Conservation (phyloP, 2,888 invertebrate species). For the Volucella bombylans region DNA sequence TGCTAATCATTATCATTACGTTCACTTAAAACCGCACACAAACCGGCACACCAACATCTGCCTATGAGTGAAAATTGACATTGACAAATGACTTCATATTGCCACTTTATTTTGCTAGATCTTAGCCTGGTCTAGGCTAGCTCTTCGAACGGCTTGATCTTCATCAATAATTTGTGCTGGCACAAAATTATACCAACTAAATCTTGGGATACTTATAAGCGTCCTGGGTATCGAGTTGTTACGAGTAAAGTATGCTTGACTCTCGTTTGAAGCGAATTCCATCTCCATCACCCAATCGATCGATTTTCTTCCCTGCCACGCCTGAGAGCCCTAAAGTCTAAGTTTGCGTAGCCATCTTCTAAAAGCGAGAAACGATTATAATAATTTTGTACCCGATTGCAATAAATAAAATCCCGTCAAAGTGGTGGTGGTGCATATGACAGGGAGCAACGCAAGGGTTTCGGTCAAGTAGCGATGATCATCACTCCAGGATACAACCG, state of each 20-base stretch:
- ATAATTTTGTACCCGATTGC: conserved; percentile 73
- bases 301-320: conserved; percentile 70
- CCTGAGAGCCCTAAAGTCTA: conserved; percentile 19
- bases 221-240: neutral
- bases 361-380: conserved; percentile 74
- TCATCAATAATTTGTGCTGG: conserved; percentile 69
- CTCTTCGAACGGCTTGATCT: conserved; percentile 51
- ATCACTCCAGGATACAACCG: conserved; percentile 70
- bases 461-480: conserved; percentile 71
- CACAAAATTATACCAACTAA: conserved; percentile 61
- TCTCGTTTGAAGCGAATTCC: conserved; percentile 64
- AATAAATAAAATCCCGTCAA: conserved; percentile 74
- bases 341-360: conserved; percentile 45
- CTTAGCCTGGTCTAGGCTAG: conserved; percentile 41
- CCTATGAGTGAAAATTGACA: conserved; percentile 65
- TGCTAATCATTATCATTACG: conserved; percentile 73
- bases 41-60: conserved; percentile 23
- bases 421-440: conserved; percentile 66
- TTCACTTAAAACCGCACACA: conserved; percentile 67
- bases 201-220: conserved; percentile 40
- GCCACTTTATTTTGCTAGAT: conserved; percentile 61
- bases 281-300: conserved; percentile 71
- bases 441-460: conserved; percentile 60
- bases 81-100: conserved; percentile 73
- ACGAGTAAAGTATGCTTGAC: conserved; percentile 9